Conservation (phyloP, 2,113 vertebrate species). For the Phoxinus phoxinus region DNA sequence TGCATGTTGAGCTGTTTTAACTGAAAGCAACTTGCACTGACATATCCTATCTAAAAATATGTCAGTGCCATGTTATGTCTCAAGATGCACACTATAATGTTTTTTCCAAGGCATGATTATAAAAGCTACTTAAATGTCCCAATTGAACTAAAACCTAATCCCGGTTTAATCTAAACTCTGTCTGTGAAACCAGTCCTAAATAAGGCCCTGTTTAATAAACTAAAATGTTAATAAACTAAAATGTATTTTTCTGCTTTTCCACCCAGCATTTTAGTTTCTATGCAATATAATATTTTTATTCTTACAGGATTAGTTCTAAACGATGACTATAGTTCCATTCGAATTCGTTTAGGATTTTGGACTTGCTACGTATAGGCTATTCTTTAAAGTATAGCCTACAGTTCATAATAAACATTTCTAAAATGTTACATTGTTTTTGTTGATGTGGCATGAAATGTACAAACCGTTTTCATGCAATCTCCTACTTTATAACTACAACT, state of each 20-base stretch:
- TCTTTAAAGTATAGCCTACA: background rate
- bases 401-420: background rate
- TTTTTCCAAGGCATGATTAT: too few relatives aligned
- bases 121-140: too few relatives aligned
- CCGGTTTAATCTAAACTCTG: too few relatives aligned
- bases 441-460: background rate
- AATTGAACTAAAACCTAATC: too few relatives aligned
- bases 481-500: background rate
- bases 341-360: background rate
- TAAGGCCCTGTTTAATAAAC: background rate
- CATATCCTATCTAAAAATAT: too few relatives aligned
- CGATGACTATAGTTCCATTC: background rate
- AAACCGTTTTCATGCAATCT: background rate
- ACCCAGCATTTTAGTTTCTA: background rate
- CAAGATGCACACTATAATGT: too few relatives aligned
- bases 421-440: background rate
- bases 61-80: too few relatives aligned
- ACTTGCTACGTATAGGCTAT: background rate
- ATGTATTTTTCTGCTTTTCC: background rate
- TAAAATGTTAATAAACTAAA: background rate
- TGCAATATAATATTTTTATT: background rate
- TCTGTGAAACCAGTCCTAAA: too few relatives aligned
- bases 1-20: too few relatives aligned
- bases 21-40: too few relatives aligned
- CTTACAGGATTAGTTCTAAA: background rate